Percentiles rank a stretch among this genome's conserved stretches.
phyloP scores from a whole-genome alignment of 2,797 vertebrate species.

The Falco berigora region DNA sequence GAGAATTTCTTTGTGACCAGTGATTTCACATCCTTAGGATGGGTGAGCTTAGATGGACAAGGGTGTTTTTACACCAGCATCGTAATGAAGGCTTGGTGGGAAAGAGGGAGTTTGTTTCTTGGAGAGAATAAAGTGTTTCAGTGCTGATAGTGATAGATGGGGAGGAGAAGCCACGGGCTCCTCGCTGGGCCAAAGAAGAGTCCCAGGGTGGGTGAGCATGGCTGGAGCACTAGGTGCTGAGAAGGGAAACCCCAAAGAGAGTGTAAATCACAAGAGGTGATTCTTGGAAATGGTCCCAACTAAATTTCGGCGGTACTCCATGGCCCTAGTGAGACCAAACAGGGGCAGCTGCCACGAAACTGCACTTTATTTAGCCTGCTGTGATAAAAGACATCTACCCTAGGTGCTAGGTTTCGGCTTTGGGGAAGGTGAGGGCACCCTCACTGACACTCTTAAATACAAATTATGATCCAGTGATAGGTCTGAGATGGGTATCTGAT shows the following conservation, averaged over 20 bases:
- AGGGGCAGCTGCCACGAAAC: neutral
- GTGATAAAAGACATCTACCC: neutral
- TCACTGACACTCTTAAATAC: no score
- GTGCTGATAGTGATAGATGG: neutral
- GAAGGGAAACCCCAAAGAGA: neutral
- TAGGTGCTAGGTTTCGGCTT: neutral
- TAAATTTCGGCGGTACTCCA: neutral
- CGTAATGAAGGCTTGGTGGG: neutral
- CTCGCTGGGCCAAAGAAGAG: neutral
- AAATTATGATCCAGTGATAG: no score
- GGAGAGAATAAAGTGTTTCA: neutral
- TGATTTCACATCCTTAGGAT: neutral
- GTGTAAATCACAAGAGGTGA: neutral
- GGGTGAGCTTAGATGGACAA: neutral
- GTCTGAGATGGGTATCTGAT: no score
- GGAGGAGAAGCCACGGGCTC: neutral
- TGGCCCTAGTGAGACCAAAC: fast-evolving
- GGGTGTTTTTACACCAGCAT: neutral
- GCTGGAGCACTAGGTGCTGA: neutral
- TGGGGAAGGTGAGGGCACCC: neutral
- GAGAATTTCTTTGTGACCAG: neutral
- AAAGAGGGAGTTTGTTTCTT: neutral
- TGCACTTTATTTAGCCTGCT: neutral
- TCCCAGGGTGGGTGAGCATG: neutral
- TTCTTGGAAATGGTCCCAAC: neutral